These are phyloP conservation scores for Leucopsar rothschildi DNA, from an alignment of 2,113 vertebrate species.

Conservation along the genomic window DNA sequence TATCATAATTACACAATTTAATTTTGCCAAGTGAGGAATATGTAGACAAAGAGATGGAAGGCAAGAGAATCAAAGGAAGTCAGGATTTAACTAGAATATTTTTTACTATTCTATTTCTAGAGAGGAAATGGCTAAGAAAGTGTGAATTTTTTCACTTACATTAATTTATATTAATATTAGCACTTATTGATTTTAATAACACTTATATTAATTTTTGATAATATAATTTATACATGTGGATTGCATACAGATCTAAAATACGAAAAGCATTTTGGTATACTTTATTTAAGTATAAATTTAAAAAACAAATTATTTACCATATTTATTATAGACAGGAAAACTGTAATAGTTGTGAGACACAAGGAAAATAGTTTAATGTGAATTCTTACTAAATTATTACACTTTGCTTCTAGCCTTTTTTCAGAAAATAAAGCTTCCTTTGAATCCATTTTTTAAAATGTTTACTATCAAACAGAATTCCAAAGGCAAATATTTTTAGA, in stretches of 20 bases:
- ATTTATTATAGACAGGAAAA: neutral
- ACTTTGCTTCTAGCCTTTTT: neutral
- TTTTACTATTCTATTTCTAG: neutral
- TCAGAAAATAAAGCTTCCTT: neutral
- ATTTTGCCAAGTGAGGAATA: neutral
- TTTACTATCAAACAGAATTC: neutral
- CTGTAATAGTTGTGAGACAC: neutral
- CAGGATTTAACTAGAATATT: neutral
- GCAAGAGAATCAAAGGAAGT: neutral
- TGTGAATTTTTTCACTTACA: rapidly evolving
- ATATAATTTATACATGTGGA: neutral
- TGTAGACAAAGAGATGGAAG: neutral
- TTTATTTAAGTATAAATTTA: too few relatives aligned
- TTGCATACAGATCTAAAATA: neutral
- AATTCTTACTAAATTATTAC: neutral
- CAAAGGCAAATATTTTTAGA: neutral
- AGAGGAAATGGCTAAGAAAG: neutral
- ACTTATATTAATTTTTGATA: neutral
- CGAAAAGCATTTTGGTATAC: neutral
- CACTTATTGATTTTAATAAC: too few relatives aligned
- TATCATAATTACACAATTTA: neutral
- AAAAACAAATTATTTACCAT: neutral
- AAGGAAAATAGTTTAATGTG: neutral
- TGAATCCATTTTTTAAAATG: neutral
- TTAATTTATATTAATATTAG: neutral